Conservation (phyloP, 2,797 vertebrate genomes). For the Enteromius unitaeniatus region DNA sequence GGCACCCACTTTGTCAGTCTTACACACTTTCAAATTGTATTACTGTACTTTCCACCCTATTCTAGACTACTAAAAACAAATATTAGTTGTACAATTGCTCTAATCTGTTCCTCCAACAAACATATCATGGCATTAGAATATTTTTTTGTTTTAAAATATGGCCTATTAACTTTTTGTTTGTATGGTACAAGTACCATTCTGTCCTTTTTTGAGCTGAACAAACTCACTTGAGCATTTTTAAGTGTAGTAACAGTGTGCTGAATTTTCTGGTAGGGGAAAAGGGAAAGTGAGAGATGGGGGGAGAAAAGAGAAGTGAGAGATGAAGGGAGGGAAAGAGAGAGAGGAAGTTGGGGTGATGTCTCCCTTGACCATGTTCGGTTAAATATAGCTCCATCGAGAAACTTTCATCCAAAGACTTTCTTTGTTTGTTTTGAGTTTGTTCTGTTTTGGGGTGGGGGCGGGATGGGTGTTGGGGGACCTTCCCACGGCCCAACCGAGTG, state of each 20-base stretch:
- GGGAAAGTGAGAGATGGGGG: conserved; percentile 15
- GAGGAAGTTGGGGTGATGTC: conserved; percentile 39
- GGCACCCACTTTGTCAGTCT: background rate
- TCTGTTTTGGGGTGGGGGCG: conserved; percentile 25
- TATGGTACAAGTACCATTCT: background rate
- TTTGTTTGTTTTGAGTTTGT: conserved; percentile 58
- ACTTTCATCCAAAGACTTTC: conserved; percentile 51
- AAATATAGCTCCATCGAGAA: conserved; percentile 54
- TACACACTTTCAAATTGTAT: background rate
- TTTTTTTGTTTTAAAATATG: background rate
- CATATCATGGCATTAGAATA: background rate
- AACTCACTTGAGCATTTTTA: background rate
- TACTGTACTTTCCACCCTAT: background rate
- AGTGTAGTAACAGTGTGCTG: conserved; percentile 22
- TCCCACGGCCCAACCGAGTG: conserved; percentile 55
- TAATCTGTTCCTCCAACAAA: background rate
- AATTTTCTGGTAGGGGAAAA: conserved; percentile 27
- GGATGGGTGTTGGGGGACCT: conserved; percentile 42
- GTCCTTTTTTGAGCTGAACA: background rate
- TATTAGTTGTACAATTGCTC: background rate
- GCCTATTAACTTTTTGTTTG: background rate
- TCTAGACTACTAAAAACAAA: background rate
- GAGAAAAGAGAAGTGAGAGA: conserved; percentile 9
- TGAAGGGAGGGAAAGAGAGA: conserved; percentile 52
- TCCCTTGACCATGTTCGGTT: conserved; percentile 45